phyloP scores from a whole-genome alignment of 2,113 vertebrate genomes.

The Excalfactoria chinensis region DNA sequence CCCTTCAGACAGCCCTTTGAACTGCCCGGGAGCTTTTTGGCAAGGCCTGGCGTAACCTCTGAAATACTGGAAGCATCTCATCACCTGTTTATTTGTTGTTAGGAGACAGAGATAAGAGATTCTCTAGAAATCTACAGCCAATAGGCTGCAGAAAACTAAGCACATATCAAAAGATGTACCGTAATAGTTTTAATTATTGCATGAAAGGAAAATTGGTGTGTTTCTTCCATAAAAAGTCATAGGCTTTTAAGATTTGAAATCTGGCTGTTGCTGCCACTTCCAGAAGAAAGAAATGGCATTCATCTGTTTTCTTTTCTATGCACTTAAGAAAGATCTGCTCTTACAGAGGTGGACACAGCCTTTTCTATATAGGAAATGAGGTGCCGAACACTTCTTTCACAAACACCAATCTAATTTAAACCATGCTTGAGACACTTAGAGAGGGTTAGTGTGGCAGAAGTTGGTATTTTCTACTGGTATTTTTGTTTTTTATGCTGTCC shows the following conservation, averaged over 20 bases:
- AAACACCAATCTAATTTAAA: neutral
- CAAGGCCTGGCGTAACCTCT: constrained; percentile 4
- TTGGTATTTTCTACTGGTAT: neutral
- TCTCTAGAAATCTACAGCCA: neutral
- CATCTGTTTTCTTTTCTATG: neutral
- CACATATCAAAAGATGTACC: neutral
- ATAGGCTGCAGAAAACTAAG: neutral
- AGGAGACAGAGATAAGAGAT: neutral
- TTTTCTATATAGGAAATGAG: neutral
- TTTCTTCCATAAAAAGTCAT: neutral
- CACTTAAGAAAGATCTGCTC: neutral
- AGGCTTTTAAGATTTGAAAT: neutral
- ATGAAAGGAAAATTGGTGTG: neutral
- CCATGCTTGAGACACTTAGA: neutral
- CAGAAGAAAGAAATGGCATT: neutral
- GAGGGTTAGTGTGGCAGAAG: neutral
- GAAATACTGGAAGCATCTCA: constrained; percentile 15
- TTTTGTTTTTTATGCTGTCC: neutral
- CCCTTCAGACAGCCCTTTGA: constrained; percentile 45
- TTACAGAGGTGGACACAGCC: neutral
- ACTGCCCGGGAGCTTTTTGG: constrained; percentile 23
- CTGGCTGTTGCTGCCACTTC: neutral
- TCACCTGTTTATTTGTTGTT: neutral
- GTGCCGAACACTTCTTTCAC: neutral
- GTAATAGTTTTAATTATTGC: neutral